Conservation (phyloP, 2,888 invertebrate species). For the Ennomos erosarius region DNA sequence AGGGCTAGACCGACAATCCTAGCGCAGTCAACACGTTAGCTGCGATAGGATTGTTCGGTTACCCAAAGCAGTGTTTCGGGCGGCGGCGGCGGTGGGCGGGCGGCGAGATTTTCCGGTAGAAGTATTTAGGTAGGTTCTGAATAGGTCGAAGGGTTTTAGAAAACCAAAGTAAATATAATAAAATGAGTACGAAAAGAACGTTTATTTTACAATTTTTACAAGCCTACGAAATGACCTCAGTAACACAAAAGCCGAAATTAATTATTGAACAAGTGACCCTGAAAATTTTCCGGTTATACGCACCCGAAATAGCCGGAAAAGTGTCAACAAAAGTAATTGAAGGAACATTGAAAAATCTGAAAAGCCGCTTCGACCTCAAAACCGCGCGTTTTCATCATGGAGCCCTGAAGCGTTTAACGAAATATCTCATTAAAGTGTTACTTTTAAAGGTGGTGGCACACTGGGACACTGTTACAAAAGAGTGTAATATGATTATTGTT, state of each 20-base stretch:
- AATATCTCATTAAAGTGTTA: conserved; percentile 23
- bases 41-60: no score
- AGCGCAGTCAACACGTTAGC: no score
- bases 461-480: neutral
- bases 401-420: conserved; percentile 16
- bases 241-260: neutral
- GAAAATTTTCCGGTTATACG: neutral
- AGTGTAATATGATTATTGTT: neutral
- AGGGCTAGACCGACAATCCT: no score
- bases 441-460: conserved; percentile 10
- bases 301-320: conserved; percentile 6
- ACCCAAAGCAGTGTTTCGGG: no score
- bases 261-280: neutral
- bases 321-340: conserved; percentile 4
- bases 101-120: no score
- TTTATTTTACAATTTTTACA: no score
- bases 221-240: no score
- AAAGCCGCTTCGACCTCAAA: conserved; percentile 12
- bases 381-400: conserved; percentile 22
- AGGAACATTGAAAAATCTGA: conserved; percentile 10
- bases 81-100: no score
- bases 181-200: no score
- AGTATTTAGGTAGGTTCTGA: no score
- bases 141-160: no score
- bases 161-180: no score